phyloP scores from a whole-genome alignment of 2,888 invertebrate genomes.

The Adela reaumurella region DNA sequence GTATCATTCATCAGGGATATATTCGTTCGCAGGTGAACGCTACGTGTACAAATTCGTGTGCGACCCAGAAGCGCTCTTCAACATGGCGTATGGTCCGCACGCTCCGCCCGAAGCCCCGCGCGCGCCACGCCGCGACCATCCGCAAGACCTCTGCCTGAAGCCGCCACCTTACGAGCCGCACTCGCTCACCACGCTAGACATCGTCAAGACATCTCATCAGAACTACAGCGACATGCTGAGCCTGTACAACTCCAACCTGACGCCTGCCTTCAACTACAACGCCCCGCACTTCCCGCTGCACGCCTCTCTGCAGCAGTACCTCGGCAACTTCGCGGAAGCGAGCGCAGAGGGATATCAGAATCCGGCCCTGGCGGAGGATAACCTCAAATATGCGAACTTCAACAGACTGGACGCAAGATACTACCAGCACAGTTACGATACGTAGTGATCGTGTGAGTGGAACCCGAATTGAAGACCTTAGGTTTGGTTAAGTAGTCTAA shows the following conservation, averaged over 20 bases:
- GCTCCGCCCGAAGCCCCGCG: slow-evolving; percentile 16
- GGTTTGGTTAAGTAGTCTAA: no score
- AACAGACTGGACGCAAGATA: background rate
- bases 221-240: slow-evolving; percentile 10
- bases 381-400: background rate
- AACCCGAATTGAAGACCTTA: no score
- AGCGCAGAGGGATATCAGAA: background rate
- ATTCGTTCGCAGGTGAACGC: slow-evolving; percentile 67
- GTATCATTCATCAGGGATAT: no score
- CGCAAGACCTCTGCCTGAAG: background rate
- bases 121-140: slow-evolving; percentile 6
- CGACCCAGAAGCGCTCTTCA: slow-evolving; percentile 87
- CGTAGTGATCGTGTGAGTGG: no score
- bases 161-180: background rate
- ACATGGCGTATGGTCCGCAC: slow-evolving; percentile 62
- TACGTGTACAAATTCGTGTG: slow-evolving; percentile 97
- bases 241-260: slow-evolving; percentile 8
- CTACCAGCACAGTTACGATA: background rate
- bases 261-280: slow-evolving; percentile 5
- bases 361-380: background rate
- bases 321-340: slow-evolving; percentile 2
- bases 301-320: slow-evolving; percentile 9
- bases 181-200: background rate
- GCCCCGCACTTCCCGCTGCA: slow-evolving; percentile 5
- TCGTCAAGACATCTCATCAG: slow-evolving; percentile 5